Base-by-base conservation (phyloP, 1,140 invertebrate genomes). In the Musca domestica region DNA sequence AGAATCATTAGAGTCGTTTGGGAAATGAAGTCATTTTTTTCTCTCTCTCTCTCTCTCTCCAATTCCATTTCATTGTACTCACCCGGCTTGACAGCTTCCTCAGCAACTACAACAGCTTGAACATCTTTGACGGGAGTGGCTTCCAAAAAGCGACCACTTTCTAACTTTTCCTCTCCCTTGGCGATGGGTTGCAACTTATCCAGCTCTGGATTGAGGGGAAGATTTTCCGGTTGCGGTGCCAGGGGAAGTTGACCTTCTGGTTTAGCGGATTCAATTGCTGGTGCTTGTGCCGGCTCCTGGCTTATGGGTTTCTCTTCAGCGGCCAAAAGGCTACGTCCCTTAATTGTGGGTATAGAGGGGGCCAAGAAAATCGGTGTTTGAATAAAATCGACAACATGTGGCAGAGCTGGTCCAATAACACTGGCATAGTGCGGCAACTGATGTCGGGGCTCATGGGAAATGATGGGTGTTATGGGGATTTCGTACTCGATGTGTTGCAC, bases 331-430 rank as follows among this genome's bases (percentile, higher is more conserved):
- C 78, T 80, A 52, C 78, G 76, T 4, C 78, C 78, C 15, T 76
- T 74, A n/a, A 80, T 78, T 22, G 76, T 70, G 0, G 74, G 68
- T 30, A 80, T 74, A 10, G 25, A 14, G 63, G 77, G 77, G 64
- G 71, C 72, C 12, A 78, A 71, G n/a, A 61, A 34, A 25, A 66
- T 17, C 7, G 69, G 73, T 0, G 70, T 52, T 23, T 75, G 76
- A 0, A 80, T 71, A 20, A 76, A 75, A 70, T 80, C 77, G 20
- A 78, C 77, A 10, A 78, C 76, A 7, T 76, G 76, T 0, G 70
- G 68, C 12, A 52, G 1, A 71, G 73, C 23, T 73, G 77, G 74
- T 6, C 75, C 73, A 68, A 79, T 49, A 22, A 71, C 73, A 54
- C 76, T 41, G 34, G 34, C 34, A 41, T 41, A 41, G 10, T 41